Percentiles rank a stretch among this genome's conserved stretches.
Conservation (phyloP, 2,888 invertebrate genomes). For the Aphidoletes aphidimyza region DNA sequence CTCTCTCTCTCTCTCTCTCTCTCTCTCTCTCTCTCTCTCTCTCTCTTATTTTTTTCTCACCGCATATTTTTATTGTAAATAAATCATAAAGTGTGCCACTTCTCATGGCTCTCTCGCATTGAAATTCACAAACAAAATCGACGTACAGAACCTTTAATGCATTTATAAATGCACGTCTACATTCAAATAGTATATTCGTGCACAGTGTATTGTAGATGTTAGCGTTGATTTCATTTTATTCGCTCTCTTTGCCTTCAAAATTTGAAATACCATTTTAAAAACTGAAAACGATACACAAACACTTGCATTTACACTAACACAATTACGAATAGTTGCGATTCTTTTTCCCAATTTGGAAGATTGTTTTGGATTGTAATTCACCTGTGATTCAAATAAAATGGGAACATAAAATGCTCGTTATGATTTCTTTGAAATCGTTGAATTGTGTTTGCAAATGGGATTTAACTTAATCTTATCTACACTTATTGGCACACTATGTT, state of each 20-base stretch:
- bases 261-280: neutral
- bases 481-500: neutral
- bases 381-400: neutral
- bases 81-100: slow-evolving; percentile 10
- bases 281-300: slow-evolving; percentile 36
- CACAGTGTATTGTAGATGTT: neutral
- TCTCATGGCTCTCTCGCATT: slow-evolving; percentile 23
- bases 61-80: neutral
- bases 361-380: slow-evolving; percentile 8
- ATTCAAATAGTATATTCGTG: neutral
- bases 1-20: neutral
- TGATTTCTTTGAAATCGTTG: neutral
- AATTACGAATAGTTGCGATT: neutral
- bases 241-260: slow-evolving; percentile 8
- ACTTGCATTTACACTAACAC: neutral
- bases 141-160: slow-evolving; percentile 3
- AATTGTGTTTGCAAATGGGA: neutral
- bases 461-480: neutral
- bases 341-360: neutral
- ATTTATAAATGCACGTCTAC: slow-evolving; percentile 3
- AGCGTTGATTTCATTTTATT: neutral
- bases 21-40: no score
- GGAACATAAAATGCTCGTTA: neutral
- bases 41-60: neutral
- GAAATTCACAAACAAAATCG: slow-evolving; percentile 7